A percentile compares a stretch with the other conserved stretches of the same genome.
These are phyloP conservation scores for Felis catus DNA, from an alignment of 2,113 vertebrate species.

Conservation along the genomic window F.catus_Fca126_mat1.0 CM031421.1:73851001-73851500, in stretches of 20 bases:
- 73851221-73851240: not conserved
- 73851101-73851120: no score
- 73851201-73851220: not conserved
- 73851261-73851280: not conserved
- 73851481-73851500: not conserved
- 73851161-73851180: no score
- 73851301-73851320: not conserved
- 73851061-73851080: no score
- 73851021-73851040: no score
- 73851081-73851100: no score
- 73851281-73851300: not conserved
- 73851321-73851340: not conserved
- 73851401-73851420: not conserved
- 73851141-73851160: no score
- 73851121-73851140: no score
- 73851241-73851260: not conserved
- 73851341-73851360: not conserved
- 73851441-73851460: not conserved
- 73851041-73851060: no score
- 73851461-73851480: not conserved
- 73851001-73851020: no score
- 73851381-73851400: constrained; percentile 36
- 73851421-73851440: not conserved
- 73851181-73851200: no score
- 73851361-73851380: not conserved